Base-by-base conservation (phyloP, 92 coral and sea anemone species). In the Siderastrea radians region DNA sequence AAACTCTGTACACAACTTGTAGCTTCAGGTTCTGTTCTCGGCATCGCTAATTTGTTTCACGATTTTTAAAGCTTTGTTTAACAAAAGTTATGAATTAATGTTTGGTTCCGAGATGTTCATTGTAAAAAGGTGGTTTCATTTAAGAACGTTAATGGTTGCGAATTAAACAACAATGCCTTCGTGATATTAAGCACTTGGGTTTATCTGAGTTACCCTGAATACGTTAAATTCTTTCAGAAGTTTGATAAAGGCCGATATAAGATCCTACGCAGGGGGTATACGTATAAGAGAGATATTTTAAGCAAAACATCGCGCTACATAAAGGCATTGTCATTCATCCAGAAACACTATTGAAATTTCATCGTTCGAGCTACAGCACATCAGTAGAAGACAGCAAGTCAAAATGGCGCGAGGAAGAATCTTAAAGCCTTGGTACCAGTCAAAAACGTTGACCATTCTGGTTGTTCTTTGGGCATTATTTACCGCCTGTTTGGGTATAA, bases 361-460 rank as follows among this genome's bases (percentile, higher is more conserved):
- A 74, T 65, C 51, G 46, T 79, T 14, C 17, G 60, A 6, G 52
- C 64, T 46, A 84, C 75, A 19, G 52, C 16, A 57, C 85, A 67
- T 54, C 81, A 46, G 53, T 49, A 47, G 55, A 11, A 15, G 51
- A 60, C 38, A 46, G n/a, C 38, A 60, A 55, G 54, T 68, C 47
- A 76, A 69, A 12, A 91, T 91, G 94, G 89, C 86, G 74, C 79
- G 91, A 4, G 79, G 89, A 47, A 58, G 81, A 12, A 52, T 84
- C 3, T 53, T 68, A 49, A 96, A 96, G 81, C 97, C 98, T 9
- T 98, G 99, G 99, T 92, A 94, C 78, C 96, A 93, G 51, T 98
- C 99, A 49, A 90, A 95, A 78, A 90, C 97, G 6, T 83, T 94
- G 63, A 94, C 94, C 75, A 90, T 98, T 71, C 89, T 98, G 16